Evolutionary conservation across 2,888 invertebrate species (phyloP).

Genomic region (Microctonus aethiopoides): DNA sequence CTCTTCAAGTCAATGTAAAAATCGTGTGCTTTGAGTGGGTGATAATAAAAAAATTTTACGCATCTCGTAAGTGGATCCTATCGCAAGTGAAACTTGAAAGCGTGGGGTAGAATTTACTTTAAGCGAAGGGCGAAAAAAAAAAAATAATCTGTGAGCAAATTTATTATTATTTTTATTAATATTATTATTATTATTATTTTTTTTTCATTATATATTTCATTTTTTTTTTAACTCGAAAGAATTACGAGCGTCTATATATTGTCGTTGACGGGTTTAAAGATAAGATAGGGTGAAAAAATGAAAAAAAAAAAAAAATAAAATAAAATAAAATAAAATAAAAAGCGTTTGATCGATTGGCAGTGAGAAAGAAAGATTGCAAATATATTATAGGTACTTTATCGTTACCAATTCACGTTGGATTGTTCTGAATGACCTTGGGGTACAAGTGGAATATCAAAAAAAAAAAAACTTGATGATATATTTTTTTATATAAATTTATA

Average conservation of each 20-base stretch:
- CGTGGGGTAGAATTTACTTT: background rate
- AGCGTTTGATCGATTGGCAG: background rate
- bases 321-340: constrained; percentile 10
- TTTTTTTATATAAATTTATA: background rate
- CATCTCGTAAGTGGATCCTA: background rate
- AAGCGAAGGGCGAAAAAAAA: background rate
- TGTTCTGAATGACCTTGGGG: constrained; percentile 22
- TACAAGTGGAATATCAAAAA: constrained; percentile 21
- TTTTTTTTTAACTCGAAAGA: background rate
- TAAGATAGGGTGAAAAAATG: background rate
- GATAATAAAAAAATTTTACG: background rate
- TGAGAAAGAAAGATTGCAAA: background rate
- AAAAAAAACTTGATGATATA: constrained; percentile 10
- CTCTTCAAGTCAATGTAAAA: background rate
- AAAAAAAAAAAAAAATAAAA: background rate
- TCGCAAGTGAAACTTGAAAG: background rate
- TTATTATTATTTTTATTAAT: background rate
- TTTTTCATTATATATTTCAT: background rate
- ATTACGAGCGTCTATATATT: constrained; percentile 5
- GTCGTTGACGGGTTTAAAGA: background rate
- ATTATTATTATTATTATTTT: background rate
- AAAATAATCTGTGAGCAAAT: background rate
- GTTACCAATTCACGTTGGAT: background rate
- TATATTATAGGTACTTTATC: background rate
- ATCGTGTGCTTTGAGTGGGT: too few species aligned